Conservation (phyloP, 2,888 invertebrate genomes). For the Teleogryllus oceanicus region DNA sequence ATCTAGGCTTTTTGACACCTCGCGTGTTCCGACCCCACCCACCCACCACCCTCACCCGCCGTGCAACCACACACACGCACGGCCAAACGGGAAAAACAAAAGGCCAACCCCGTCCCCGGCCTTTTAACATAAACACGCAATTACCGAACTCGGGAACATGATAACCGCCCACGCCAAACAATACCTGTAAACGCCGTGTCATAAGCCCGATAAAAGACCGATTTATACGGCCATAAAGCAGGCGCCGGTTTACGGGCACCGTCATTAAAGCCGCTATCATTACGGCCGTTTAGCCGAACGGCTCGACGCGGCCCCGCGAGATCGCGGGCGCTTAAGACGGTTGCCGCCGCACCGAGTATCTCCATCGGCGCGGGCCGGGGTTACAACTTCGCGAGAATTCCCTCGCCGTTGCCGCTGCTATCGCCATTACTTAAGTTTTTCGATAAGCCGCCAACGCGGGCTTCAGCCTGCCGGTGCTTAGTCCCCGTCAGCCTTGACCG, state of each 20-base stretch:
- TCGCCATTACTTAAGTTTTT: too few relatives aligned
- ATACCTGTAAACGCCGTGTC: conserved; percentile 18
- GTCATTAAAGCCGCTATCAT: conserved; percentile 9
- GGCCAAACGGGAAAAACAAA: background rate
- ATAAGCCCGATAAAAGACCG: conserved; percentile 9
- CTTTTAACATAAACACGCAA: background rate
- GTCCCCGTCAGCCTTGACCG: too few relatives aligned
- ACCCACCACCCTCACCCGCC: background rate
- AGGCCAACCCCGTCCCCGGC: background rate
- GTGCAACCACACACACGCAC: background rate
- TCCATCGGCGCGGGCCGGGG: too few relatives aligned
- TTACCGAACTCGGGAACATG: conserved; percentile 3
- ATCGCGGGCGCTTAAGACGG: too few relatives aligned
- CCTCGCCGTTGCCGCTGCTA: too few relatives aligned
- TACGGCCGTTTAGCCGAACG: background rate
- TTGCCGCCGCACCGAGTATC: too few relatives aligned
- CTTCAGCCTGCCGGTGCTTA: too few relatives aligned
- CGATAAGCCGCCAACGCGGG: too few relatives aligned
- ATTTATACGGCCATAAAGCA: conserved; percentile 8
- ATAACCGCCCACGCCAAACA: background rate
- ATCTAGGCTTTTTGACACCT: too few relatives aligned
- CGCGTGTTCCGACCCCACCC: too few relatives aligned
- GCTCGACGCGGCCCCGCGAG: background rate
- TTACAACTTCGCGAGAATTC: too few relatives aligned
- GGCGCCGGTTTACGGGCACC: background rate